Percentiles rank a stretch among this genome's conserved stretches.
Conservation (phyloP, 2,797 vertebrate genomes). For the Ptychadena robeensis region DNA sequence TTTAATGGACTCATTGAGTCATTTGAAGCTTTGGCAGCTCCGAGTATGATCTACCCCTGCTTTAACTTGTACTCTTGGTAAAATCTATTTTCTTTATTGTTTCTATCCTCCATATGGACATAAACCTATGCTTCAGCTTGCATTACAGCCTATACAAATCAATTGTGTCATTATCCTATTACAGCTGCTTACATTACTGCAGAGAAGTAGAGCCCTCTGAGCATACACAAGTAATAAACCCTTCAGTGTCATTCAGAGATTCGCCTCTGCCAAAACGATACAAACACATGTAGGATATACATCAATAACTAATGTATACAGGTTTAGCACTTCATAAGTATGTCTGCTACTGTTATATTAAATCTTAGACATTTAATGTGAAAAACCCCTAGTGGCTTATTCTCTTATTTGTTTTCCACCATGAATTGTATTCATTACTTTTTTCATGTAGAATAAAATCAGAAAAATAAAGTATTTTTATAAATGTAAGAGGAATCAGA, state of each 20-base stretch:
- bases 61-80: neutral
- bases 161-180: slow-evolving; percentile 36
- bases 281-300: neutral
- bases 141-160: slow-evolving; percentile 39
- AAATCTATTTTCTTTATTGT: neutral
- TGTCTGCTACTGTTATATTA: neutral
- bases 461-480: no score
- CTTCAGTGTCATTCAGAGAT: neutral
- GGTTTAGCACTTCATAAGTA: neutral
- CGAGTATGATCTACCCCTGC: neutral
- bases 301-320: neutral
- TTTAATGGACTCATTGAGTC: no score
- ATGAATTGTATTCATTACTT: no score
- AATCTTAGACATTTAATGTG: neutral
- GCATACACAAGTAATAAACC: slow-evolving; percentile 3
- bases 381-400: neutral
- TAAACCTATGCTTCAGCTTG: neutral
- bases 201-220: neutral
- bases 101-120: neutral
- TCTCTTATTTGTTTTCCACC: no score
- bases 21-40: neutral
- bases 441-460: no score
- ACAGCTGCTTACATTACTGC: slow-evolving; percentile 25
- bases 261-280: neutral
- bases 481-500: no score